Evolutionary conservation across 2,113 vertebrate species (phyloP), one percentile per base, ranked within the genome.

Genomic region (Lipophrys pholis): DNA sequence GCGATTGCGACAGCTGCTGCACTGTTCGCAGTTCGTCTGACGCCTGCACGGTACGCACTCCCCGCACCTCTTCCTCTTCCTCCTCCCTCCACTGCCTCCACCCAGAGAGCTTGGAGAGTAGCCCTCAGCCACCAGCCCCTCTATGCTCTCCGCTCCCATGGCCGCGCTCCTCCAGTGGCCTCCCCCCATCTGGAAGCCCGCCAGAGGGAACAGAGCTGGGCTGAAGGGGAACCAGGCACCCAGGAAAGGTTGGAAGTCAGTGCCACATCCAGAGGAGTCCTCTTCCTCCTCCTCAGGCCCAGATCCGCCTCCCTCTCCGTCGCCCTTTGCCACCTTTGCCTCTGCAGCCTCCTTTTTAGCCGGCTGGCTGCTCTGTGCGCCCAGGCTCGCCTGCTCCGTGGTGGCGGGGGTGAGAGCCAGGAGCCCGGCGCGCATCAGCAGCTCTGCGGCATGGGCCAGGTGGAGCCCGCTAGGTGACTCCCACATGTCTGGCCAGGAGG

Each of bases 1-100:
- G 94, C 97, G 97, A 91, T 99, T 99, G 94, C 97, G 97, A 94
- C 97, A 99, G 95, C 97, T 99, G 95, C 97, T 98, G 94, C 97
- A 99, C 95, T 99, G 97, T 94, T 98, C 97, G 86, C 97, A 99
- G 95, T 99, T 99, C 90, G 97, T 97, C 93, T 97, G 95, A 92
- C 97, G 94, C 82, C 97, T 95, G 90, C 97, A 99, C 50, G 97
- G 97, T 57, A 96, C 96, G 80, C 97, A 99, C 94, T 99, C 96
- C 72, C 97, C 97, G n/a, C 97, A 99, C 86, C 97, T 92, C 95
- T 99, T 99, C 91, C 97, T 95, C 93, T 99, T 99, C 94, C 98
- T 97, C 87, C 97, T 95, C 80, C 97, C 95, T 6, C 96, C 97
- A 82, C 95, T 93, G 84, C 96, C 94, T 73, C 96, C 95, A 8